Evolutionary conservation across 2,888 invertebrate genomes (phyloP).

Genomic region (Malthinus seriepunctatus): DNA sequence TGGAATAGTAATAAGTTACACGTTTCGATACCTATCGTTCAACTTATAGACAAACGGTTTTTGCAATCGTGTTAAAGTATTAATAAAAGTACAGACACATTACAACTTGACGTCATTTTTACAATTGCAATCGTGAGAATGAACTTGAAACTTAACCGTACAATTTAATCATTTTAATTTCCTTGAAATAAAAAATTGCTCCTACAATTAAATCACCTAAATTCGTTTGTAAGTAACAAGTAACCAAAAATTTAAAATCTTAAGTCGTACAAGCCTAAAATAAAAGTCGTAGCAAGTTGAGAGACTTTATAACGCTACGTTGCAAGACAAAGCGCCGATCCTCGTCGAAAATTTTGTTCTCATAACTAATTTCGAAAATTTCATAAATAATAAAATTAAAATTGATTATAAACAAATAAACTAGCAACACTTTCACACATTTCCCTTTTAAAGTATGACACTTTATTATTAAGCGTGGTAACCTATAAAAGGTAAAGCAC

Average conservation of each 20-base stretch:
- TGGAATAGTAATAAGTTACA: slow-evolving; percentile 31
- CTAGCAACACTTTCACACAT: slow-evolving; percentile 9
- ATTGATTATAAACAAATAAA: not conserved
- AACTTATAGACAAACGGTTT: slow-evolving; percentile 22
- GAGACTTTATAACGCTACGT: no score
- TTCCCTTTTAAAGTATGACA: slow-evolving; percentile 9
- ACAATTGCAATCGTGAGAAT: slow-evolving; percentile 27
- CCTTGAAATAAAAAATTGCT: slow-evolving; percentile 8
- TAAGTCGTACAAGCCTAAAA: no score
- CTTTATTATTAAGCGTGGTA: slow-evolving; percentile 25
- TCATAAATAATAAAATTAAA: no score
- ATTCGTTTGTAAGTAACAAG: no score
- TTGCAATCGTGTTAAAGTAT: slow-evolving; percentile 27
- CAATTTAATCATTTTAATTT: slow-evolving; percentile 19
- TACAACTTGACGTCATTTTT: slow-evolving; percentile 20
- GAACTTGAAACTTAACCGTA: slow-evolving; percentile 29
- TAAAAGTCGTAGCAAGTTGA: no score
- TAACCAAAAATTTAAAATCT: no score
- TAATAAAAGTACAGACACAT: slow-evolving; percentile 24
- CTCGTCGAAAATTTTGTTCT: not conserved
- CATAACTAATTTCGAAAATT: no score
- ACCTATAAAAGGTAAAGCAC: slow-evolving; percentile 29
- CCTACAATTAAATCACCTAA: slow-evolving; percentile 9
- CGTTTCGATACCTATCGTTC: slow-evolving; percentile 30
- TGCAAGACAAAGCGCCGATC: not conserved